phyloP scores from a whole-genome alignment of 2,113 vertebrate genomes.

The Urocynchramus pylzowi region DNA sequence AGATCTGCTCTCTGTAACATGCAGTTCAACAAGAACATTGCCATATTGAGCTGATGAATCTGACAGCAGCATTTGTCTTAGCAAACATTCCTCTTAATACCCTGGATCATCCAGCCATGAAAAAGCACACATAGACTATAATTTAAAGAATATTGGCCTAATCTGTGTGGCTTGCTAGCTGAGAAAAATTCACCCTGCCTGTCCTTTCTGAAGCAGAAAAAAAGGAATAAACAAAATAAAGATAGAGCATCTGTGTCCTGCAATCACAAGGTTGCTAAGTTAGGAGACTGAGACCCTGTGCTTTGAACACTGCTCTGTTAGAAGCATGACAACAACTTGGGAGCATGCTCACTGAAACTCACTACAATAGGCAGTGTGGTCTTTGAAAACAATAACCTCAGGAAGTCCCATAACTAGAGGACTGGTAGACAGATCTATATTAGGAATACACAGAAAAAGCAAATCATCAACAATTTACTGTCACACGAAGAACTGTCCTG shows the following conservation, averaged over 20 bases:
- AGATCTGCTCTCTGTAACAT: slow-evolving; percentile 13
- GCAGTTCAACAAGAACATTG: slow-evolving; percentile 61
- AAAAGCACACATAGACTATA: slow-evolving; percentile 47
- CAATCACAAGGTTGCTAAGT: background rate
- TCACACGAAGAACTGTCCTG: background rate
- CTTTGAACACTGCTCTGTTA: background rate
- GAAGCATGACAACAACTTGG: background rate
- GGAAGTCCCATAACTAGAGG: background rate
- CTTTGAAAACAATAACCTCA: background rate
- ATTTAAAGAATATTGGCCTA: slow-evolving; percentile 53
- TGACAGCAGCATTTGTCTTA: slow-evolving; percentile 68
- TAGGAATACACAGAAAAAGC: background rate
- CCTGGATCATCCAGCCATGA: slow-evolving; percentile 43
- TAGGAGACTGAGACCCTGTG: background rate
- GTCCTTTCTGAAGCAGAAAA: background rate
- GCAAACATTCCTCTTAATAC: slow-evolving; percentile 62
- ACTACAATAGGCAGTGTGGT: background rate
- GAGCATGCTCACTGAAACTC: background rate
- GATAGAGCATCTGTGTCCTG: background rate
- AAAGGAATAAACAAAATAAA: background rate
- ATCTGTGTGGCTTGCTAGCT: slow-evolving; percentile 3
- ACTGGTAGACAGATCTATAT: background rate
- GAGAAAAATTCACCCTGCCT: slow-evolving; percentile 23
- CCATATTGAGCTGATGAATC: slow-evolving; percentile 36
- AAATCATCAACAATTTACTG: background rate